Percentiles rank a stretch among this genome's conserved stretches.
These are phyloP conservation scores for Thecocarcelia acutangulata DNA, from an alignment of 2,888 invertebrate species.

Conservation along the genomic window DNA sequence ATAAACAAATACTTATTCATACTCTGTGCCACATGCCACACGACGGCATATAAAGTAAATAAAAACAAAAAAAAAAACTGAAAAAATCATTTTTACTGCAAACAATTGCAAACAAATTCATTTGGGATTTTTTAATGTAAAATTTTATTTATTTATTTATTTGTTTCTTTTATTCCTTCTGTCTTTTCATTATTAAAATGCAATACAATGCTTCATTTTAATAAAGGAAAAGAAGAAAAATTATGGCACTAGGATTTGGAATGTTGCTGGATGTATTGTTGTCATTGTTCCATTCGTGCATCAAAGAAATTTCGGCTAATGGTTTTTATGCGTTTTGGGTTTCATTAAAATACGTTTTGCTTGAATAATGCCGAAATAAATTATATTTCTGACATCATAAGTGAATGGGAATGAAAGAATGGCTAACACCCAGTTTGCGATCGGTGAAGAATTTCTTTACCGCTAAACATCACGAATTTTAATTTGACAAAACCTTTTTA, in stretches of 20 bases:
- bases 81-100: conserved; percentile 1
- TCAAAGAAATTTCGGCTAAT: conserved; percentile 11
- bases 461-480: no score
- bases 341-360: not conserved
- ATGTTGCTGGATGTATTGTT: not conserved
- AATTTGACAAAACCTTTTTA: no score
- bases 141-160: conserved; percentile 5
- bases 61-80: not conserved
- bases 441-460: no score
- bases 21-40: conserved; percentile 45
- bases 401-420: not conserved
- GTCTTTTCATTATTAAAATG: conserved; percentile 28
- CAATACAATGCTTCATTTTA: conserved; percentile 39
- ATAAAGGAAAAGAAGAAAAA: conserved; percentile 6
- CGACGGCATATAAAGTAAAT: not conserved
- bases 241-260: conserved; percentile 39
- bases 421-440: no score
- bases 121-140: conserved; percentile 49
- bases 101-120: conserved; percentile 41
- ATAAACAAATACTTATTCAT: conserved; percentile 40
- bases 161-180: not conserved
- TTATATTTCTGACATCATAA: not conserved
- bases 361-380: not conserved
- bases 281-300: conserved; percentile 15
- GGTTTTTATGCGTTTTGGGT: conserved; percentile 12